Evolutionary conservation across 2,113 vertebrate species (phyloP), one percentile per base, ranked within the genome.

Genomic region (Gobius niger): DNA sequence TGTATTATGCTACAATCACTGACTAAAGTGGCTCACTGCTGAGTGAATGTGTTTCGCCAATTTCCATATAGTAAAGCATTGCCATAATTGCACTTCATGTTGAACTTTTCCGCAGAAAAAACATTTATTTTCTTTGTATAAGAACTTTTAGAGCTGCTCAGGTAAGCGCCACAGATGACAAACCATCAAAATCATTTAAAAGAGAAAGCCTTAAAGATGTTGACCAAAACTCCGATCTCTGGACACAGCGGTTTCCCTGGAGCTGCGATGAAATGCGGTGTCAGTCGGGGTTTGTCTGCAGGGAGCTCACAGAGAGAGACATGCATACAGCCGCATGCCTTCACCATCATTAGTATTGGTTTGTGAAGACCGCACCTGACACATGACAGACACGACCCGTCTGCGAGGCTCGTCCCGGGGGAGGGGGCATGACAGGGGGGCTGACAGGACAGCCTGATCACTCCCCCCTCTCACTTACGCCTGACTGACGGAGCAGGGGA

Each of bases 331-430:
- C 50, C 60, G 51, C 52, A 44, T 42, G 11, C 9, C 47, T 49
- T 71, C 76, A 66, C 72, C 12, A 54, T 85, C 84, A 83, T 84
- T 84, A 84, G 78, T 70, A 69, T 80, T 11, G 24, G 72, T 85
- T 76, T 82, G 77, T 73, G 75, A 80, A 82, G 84, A 81, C 83
- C 77, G 75, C 75, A 61, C 75, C 81, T 81, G 81, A 83, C 83
- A 80, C 77, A 73, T 84, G 80, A 83, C 80, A 77, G 79, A 74
- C 63, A 68, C 73, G 76, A 67, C 70, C 70, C 75, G 54, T 81
- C 78, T 72, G 72, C 40, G 47, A 47, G 44, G 12, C 51, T 75
- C 76, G 72, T 81, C 78, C 73, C 73, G 15, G 67, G 62, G 67
- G 75, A 78, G 66, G 52, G 19, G 52, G 46, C 85, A 73, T 86